Base-by-base conservation (phyloP, 2,888 invertebrate species). In the Reticulitermes lucifugus region DNA sequence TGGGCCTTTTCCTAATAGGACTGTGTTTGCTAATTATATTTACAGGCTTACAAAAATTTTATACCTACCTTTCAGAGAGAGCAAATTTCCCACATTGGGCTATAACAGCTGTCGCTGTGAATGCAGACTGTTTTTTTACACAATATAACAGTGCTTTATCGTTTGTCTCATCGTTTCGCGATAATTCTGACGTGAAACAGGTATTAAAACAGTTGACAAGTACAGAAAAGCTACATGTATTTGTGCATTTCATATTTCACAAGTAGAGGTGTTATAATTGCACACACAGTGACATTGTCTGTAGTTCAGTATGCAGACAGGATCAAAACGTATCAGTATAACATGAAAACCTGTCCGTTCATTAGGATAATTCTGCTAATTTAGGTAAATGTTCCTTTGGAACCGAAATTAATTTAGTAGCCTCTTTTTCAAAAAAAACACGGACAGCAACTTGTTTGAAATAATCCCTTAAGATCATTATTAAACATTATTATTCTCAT, bases 311-410 rank as follows among this genome's bases (percentile, higher is more conserved):
- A 25, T 73, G 35, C 41, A 41, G 35, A 14, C 6, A 21, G 73
- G 73, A 73, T 73, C 73, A 73, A 73, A 41, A 73, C 73, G 41
- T 73, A 73, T 73, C 73, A 41, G 73, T 4, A 12, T 18, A 21
- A 73, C 73, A 73, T 7, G 41, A 35, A 73, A 73, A 41, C 73
- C 73, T 73, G 73, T 73, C 35, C 73, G 41, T 73, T 73, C 29
- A 9, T 29, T 41, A 29, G 10, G 5, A 18, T 41, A 73, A 41
- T 73, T 41, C 73, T 73, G 29, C 9, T 3, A 41, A 14, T 10
- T 35, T 73, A 73, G 35, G 41, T 35, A 73, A 73, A 73, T 73
- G 12, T 10, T 41, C 41, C 73, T 73, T 73, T 73, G 35, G 21
- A 35, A 73, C 73, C 35, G 21, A 41, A 12, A 73, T 73, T 41